A percentile compares a stretch with the other conserved stretches of the same genome.
Evolutionary conservation across 1,140 invertebrate genomes (phyloP).

Genomic region (Periplaneta americana): DNA sequence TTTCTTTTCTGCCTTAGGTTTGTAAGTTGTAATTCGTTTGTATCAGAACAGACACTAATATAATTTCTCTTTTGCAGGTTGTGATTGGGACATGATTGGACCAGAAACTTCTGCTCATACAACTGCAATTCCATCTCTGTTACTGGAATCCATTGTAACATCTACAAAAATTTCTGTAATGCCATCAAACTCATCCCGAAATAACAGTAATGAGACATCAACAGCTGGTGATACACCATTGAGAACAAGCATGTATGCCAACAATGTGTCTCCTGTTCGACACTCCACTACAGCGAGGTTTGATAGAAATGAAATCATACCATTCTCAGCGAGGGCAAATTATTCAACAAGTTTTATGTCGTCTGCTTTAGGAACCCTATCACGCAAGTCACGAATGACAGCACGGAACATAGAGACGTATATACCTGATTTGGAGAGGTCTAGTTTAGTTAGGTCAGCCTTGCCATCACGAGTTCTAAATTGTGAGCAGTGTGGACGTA

Average conservation of each 20-base stretch:
- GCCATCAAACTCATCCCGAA: neutral
- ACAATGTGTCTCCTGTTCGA: neutral
- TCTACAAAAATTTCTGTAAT: neutral
- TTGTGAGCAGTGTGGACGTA: constrained; percentile 8
- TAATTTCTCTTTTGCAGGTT: neutral
- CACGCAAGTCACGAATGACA: neutral
- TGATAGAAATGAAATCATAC: too few species aligned
- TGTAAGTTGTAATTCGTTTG: too few species aligned
- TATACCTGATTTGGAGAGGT: too few species aligned
- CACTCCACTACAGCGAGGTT: neutral
- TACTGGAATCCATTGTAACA: neutral
- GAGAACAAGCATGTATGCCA: neutral
- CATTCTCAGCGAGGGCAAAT: neutral
- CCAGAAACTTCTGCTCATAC: neutral
- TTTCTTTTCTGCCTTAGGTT: too few species aligned
- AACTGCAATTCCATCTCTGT: neutral
- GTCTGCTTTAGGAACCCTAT: neutral
- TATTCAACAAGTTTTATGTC: neutral
- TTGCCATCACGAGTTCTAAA: neutral
- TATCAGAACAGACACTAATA: neutral
- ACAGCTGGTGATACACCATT: neutral
- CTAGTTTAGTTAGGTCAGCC: neutral
- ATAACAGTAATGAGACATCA: neutral
- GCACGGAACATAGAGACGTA: too few species aligned
- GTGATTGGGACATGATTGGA: neutral